Base-by-base conservation (phyloP, 2,888 invertebrate species). In the Rhodophaea formosa region DNA sequence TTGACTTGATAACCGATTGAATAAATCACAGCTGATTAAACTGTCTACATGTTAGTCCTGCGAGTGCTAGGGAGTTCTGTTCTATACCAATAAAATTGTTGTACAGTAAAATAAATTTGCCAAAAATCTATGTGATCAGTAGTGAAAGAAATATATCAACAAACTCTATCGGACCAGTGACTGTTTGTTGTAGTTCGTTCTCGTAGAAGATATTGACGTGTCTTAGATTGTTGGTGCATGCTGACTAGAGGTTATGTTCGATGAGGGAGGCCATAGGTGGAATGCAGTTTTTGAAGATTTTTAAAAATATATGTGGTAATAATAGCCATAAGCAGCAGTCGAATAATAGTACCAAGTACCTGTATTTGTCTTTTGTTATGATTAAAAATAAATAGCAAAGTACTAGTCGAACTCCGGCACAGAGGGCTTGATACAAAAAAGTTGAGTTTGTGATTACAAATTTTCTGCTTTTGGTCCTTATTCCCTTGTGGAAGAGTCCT, bases 151-250 rank as follows among this genome's bases (percentile, higher is more conserved):
- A 74, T 78, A 79, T 74, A 70, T 75, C 74, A 74, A 84, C 79
- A 81, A 82, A 83, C 78, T 58, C 62, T 79, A 76, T 82, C 78
- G 86, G 88, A 89, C 88, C 89, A 87, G 83, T 84, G 83, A 81
- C 75, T 80, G 85, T 84, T 84, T 82, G 82, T 83, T 84, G 84
- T 78, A 81, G 81, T 80, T 75, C 82, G 80, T 85, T 86, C 82
- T 79, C 62, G 82, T 88, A 88, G 87, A 78, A 72, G 72, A 77
- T 84, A 82, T 80, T 82, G 78, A 84, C 77, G 84, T 84, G 83
- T 87, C 86, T 85, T 89, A 88, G 89, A 83, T 82, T 81, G 88
- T 87, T 88, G 85, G 85, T 88, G 85, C 83, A 82, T 85, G 80
- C 75, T 77, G 73, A 77, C 75, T 79, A 81, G 71, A 69, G 63